phyloP scores from a whole-genome alignment of 2,888 invertebrate genomes.

The Acronicta aceris region DNA sequence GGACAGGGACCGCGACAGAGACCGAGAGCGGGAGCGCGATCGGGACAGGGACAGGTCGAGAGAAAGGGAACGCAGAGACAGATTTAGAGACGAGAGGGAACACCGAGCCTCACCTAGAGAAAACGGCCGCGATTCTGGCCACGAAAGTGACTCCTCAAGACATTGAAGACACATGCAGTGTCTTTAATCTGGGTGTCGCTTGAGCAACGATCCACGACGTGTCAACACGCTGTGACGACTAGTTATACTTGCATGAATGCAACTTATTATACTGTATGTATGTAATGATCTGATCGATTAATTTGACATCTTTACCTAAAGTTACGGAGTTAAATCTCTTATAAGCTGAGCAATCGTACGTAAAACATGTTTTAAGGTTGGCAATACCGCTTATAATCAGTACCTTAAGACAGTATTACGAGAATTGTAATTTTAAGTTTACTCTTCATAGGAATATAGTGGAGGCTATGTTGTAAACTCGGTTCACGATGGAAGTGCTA shows the following conservation, averaged over 20 bases:
- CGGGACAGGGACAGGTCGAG: conserved; percentile 75
- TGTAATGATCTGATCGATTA: conserved; percentile 62
- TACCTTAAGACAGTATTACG: conserved; percentile 83
- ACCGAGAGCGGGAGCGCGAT: conserved; percentile 73
- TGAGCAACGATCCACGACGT: conserved; percentile 50
- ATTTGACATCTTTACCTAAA: conserved; percentile 83
- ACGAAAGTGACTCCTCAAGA: conserved; percentile 87
- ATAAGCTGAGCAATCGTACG: conserved; percentile 68
- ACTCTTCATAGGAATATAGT: conserved; percentile 71
- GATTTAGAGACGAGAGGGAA: conserved; percentile 81
- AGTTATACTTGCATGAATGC: conserved; percentile 55
- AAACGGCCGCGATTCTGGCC: conserved; percentile 85
- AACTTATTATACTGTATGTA: conserved; percentile 62
- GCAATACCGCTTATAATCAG: conserved; percentile 71
- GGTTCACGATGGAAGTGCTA: conserved; percentile 69
- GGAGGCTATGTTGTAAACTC: conserved; percentile 76
- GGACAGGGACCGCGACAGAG: conserved; percentile 75
- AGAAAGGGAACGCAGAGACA: conserved; percentile 78
- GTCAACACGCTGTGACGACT: conserved; percentile 49
- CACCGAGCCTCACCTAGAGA: conserved; percentile 85
- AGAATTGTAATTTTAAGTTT: conserved; percentile 74
- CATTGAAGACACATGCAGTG: conserved; percentile 69
- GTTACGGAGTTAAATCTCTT: conserved; percentile 71
- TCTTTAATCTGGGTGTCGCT: conserved; percentile 32
- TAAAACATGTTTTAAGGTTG: conserved; percentile 77